Evolutionary conservation across 2,113 vertebrate species (phyloP), one percentile per base, ranked within the genome.

Genomic region (Hydrochoerus hydrochaeris): DNA sequence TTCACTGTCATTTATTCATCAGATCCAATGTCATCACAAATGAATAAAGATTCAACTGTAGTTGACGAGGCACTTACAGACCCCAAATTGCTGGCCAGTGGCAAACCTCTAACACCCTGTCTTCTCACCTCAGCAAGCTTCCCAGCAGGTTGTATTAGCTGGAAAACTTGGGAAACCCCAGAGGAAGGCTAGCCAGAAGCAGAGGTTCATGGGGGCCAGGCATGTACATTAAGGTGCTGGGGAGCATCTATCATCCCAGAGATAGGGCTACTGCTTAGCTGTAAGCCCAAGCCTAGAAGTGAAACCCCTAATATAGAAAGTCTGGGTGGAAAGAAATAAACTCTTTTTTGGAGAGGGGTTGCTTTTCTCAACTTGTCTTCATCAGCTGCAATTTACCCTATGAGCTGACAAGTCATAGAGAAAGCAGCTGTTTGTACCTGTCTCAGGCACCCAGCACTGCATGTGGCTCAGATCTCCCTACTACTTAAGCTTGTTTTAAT

Each of bases 291-390:
- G 89, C 52, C 57, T 60, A 16, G 10, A 28, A 86, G 62, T 95
- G 60, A 92, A 94, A 92, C 52, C 35, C 57, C 65, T 80, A 87
- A 88, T 96, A 92, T 69, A 69, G 82, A 97, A 95, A 63, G 63
- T 17, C 38, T 94, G 30, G 1, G 19, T 20, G 52, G 71, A 67
- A 60, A 85, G 77, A 83, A 95, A 17, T 60, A 1, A 3, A 0
- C 93, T 96, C 93, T 32, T 92, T 91, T 32, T 57, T 52, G 9
- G 30, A 49, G 60, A 7, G 65, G 6, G 14, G 14, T 7, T 67
- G 8, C 44, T 88, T 63, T 52, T 94, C 90, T 14, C 49, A 22
- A 9, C 49, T 84, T 82, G 67, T 5, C 13, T 1, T 93, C 26
- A 63, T 62, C 52, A 2, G 19, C 35, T 13, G 35, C 26, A 11